Evolutionary conservation across 2,888 invertebrate genomes (phyloP), one percentile per base, ranked within the genome.

Genomic region (Diaperis boleti): DNA sequence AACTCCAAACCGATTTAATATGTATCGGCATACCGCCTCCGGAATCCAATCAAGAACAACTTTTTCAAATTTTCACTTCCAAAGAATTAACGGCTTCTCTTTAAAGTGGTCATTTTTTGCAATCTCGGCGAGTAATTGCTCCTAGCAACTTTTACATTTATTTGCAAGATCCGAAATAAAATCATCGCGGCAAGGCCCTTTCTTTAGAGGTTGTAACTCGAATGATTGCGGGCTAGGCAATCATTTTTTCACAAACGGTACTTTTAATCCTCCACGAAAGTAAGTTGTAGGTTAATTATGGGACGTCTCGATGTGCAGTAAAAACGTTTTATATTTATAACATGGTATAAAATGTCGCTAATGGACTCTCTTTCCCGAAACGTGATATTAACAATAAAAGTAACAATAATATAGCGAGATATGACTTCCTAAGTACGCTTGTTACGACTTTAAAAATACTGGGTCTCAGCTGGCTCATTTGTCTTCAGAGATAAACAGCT

Each of bases 241-340:
- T 17, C 2, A 49, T 49, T 49, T 49, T 49, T 49, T 49, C 17
- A 35, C 33, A 49, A 47, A 35, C 49, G 20, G 35, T 20, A 35
- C 10, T 10, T 15, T 49, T 49, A 49, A 49, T 49, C 49, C 33
- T 18, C 35, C 13, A 7, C 20, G 17, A 35, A 49, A 49, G 49
- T 49, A 49, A 18, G 33, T 20, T 13, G 35, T 18, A 20, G 49
- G 35, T 49, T 35, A 49, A 49, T 49, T 49, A 49, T 15, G 3
- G 35, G 31, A 31, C 29, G 33, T 18, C 17, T 17, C 10, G 15
- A 49, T 33, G 20, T 49, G 17, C 49, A 29, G 11, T 49, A 49
- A 35, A 49, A 49, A 49, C 10, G 35, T 31, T 49, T 49, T 49
- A 18, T 33, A 33, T 49, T 49, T 49, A 49, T 49, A 33, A 35